Percentiles rank a stretch among this genome's conserved stretches.
These are phyloP conservation scores for Pipistrellus pygmaeus DNA, from an alignment of 2,797 vertebrate species.

Conservation along the genomic window DNA sequence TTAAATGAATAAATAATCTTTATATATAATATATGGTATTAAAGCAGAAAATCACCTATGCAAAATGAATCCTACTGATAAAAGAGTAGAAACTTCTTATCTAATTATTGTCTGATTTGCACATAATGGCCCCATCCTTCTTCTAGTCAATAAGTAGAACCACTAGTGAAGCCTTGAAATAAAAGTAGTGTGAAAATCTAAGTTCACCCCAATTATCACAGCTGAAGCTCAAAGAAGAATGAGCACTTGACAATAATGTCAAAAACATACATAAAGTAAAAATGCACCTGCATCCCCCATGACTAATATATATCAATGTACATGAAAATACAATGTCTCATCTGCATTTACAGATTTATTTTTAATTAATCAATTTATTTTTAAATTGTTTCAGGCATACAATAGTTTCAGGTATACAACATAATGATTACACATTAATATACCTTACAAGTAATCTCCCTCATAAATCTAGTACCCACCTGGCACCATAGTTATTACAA, in stretches of 20 bases:
- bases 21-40: neutral
- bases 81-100: neutral
- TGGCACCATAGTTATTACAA: neutral
- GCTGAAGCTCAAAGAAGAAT: neutral
- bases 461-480: neutral
- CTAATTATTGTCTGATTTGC: neutral
- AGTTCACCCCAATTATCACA: neutral
- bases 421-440: neutral
- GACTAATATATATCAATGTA: neutral
- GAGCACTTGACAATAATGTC: neutral
- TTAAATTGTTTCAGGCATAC: neutral
- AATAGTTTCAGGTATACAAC: neutral
- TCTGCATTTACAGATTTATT: neutral
- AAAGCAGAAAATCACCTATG: neutral
- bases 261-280: conserved; percentile 46
- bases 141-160: conserved; percentile 36
- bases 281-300: neutral
- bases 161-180: neutral
- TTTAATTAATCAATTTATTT: neutral
- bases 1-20: conserved; percentile 60
- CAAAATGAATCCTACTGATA: neutral
- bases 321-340: neutral
- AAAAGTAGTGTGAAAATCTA: conserved; percentile 66
- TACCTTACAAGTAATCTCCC: neutral
- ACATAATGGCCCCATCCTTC: neutral